These are phyloP conservation scores for Ochlodes sylvanus DNA, from an alignment of 2,888 invertebrate genomes.

Conservation along the genomic window DNA sequence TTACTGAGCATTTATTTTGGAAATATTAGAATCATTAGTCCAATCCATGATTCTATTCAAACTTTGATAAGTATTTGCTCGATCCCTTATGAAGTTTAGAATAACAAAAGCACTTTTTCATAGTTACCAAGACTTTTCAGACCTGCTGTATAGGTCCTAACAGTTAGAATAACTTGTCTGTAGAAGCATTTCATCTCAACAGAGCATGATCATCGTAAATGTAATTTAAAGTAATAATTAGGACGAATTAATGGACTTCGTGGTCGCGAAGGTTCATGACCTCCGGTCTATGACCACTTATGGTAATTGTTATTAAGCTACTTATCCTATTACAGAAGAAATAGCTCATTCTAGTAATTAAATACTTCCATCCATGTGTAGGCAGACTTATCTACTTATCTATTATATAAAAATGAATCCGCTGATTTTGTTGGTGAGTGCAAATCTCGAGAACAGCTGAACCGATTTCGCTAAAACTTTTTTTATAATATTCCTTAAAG, in stretches of 20 bases:
- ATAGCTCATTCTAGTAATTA: conserved; percentile 32
- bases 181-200: neutral
- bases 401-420: too few species aligned
- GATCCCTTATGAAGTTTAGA: too few species aligned
- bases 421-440: too few species aligned
- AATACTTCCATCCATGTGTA: conserved; percentile 1
- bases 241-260: conserved; percentile 38
- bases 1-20: too few species aligned
- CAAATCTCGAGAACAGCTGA: too few species aligned
- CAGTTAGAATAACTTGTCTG: neutral
- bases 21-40: too few species aligned
- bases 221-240: conserved; percentile 39
- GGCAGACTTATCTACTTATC: neutral
- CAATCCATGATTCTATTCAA: too few species aligned
- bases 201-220: conserved; percentile 39
- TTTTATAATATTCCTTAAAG: too few species aligned
- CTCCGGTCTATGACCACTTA: conserved; percentile 60
- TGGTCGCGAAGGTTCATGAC: conserved; percentile 51
- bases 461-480: too few species aligned
- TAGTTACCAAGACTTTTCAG: neutral
- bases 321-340: conserved; percentile 51
- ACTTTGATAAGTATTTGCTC: too few species aligned
- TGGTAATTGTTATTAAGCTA: conserved; percentile 58
- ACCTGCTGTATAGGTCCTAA: too few species aligned
- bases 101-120: neutral